Conservation (phyloP, 37 sponge, comb jelly and placozoan genomes). For the Lycopodina hypogea region DNA sequence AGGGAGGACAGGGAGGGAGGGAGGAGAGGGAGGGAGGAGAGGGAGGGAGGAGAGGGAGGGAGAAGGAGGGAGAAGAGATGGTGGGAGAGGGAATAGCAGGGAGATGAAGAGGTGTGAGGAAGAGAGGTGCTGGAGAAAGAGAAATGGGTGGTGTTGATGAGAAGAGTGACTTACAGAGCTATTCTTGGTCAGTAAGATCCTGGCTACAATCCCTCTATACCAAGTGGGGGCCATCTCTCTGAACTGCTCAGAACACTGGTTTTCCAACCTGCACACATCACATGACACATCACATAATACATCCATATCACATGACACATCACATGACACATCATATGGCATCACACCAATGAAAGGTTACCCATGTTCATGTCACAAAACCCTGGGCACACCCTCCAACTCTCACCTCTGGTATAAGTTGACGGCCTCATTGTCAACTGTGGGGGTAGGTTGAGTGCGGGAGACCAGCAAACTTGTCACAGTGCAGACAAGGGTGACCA, state of each 20-base stretch:
- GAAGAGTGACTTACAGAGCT: too few species aligned
- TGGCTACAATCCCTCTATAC: slow-evolving; percentile 1
- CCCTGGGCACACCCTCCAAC: neutral
- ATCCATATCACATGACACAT: neutral
- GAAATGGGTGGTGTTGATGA: too few species aligned
- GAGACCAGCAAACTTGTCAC: neutral
- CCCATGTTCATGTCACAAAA: neutral
- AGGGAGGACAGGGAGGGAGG: too few species aligned
- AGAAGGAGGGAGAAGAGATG: too few species aligned
- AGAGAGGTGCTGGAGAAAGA: too few species aligned
- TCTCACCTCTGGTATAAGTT: slow-evolving; percentile 17
- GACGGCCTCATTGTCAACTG: slow-evolving; percentile 18
- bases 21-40: too few species aligned
- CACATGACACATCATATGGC: too few species aligned
- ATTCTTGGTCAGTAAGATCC: neutral
- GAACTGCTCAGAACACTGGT: slow-evolving; percentile 18
- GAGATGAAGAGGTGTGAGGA: too few species aligned
- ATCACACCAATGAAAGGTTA: neutral
- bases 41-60: too few species aligned
- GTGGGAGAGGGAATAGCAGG: too few species aligned
- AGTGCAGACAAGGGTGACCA: neutral
- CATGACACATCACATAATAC: neutral
- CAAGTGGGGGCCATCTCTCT: neutral
- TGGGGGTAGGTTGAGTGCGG: neutral
- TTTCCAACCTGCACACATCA: neutral